These are phyloP conservation scores for Poeciliopsis gracilis DNA, from an alignment of 2,797 vertebrate species.

Conservation along the genomic window DNA sequence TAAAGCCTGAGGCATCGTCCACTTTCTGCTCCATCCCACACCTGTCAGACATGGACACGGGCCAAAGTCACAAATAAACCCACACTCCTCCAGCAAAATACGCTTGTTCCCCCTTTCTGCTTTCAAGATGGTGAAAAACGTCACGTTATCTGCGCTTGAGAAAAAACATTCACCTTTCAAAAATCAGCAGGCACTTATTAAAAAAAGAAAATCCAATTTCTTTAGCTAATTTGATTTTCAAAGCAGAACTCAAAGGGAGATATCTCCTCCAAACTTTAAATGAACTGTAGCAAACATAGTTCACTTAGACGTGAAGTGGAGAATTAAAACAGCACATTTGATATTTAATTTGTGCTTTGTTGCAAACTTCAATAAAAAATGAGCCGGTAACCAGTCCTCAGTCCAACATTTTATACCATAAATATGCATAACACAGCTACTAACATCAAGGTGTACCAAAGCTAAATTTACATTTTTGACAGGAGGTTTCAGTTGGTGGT, in stretches of 20 bases:
- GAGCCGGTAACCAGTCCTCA: background rate
- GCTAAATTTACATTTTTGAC: background rate
- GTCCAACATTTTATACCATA: background rate
- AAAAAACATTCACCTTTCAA: background rate
- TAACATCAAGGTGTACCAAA: background rate
- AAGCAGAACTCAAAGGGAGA: background rate
- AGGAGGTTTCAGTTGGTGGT: background rate
- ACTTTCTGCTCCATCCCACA: slow-evolving; percentile 91
- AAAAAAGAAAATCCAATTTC: background rate
- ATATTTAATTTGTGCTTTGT: background rate
- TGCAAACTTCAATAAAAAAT: background rate
- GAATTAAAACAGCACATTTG: background rate
- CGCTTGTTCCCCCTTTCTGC: background rate
- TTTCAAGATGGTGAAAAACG: background rate
- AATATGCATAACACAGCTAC: background rate
- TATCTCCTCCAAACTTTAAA: background rate
- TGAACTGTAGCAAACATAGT: background rate
- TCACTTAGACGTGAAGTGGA: background rate
- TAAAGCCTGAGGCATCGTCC: slow-evolving; percentile 87
- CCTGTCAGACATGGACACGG: slow-evolving; percentile 71
- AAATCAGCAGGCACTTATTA: background rate
- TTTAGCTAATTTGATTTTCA: background rate
- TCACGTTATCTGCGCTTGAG: background rate
- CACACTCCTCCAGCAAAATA: slow-evolving; percentile 9
- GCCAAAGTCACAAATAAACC: slow-evolving; percentile 37